Conservation (phyloP, 2,888 invertebrate species). For the Hirtodrosophila trivittata region DNA sequence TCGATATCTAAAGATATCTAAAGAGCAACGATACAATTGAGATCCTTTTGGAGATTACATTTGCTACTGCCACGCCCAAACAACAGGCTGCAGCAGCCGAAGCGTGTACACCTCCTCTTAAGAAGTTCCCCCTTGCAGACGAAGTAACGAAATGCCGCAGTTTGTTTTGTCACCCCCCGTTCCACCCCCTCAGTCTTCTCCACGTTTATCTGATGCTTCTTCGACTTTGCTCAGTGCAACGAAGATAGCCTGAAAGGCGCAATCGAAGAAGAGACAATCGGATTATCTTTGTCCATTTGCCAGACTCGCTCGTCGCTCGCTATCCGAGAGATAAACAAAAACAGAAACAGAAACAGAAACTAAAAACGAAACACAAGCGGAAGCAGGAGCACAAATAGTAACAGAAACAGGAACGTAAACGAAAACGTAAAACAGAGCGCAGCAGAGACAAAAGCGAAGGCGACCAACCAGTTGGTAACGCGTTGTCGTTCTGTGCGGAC, state of each 20-base stretch:
- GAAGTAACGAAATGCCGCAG: conserved; percentile 19
- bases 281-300: conserved; percentile 35
- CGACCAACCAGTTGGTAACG: conserved; percentile 42
- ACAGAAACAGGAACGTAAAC: conserved; percentile 4
- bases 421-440: conserved; percentile 14
- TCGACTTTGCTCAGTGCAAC: conserved; percentile 53
- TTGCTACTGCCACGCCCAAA: conserved; percentile 24
- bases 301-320: conserved; percentile 4
- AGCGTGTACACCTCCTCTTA: conserved; percentile 22
- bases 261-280: conserved; percentile 29
- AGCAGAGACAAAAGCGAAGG: conserved; percentile 11
- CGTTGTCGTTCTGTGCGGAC: conserved; percentile 57
- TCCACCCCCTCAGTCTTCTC: conserved; percentile 10
- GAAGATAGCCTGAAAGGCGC: conserved; percentile 32
- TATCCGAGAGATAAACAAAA: conserved; percentile 16
- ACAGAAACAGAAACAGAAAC: conserved; percentile 25
- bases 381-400: conserved; percentile 12
- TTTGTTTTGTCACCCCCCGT: conserved; percentile 6
- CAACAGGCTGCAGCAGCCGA: conserved; percentile 40
- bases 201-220: conserved; percentile 22
- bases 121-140: conserved; percentile 2
- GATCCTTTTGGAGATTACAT: conserved; percentile 4
- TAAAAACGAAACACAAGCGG: conserved; percentile 3
- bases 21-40: background rate
- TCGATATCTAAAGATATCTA: no score